phyloP scores from a whole-genome alignment of 1,140 invertebrate species.

The Planococcus citri region DNA sequence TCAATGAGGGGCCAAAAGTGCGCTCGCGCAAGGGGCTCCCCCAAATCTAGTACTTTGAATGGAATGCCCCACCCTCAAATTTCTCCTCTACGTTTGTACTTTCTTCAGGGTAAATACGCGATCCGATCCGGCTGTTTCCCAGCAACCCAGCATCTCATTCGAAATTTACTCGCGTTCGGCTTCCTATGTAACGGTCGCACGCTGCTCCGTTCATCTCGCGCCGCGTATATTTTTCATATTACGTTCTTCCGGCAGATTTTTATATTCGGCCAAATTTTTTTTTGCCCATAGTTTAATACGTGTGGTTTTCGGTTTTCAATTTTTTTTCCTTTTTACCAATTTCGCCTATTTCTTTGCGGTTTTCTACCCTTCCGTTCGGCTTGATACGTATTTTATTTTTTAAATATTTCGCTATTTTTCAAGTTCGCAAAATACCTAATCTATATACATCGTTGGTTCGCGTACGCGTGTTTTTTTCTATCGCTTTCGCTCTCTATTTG shows the following conservation, averaged over 20 bases:
- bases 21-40: not conserved
- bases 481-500: no score
- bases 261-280: not conserved
- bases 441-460: no score
- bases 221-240: not conserved
- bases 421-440: no score
- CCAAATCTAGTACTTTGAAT: not conserved
- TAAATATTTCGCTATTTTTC: no score
- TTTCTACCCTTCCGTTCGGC: no score
- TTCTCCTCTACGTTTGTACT: not conserved
- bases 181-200: not conserved
- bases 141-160: slow-evolving; percentile 18
- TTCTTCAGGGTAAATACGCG: not conserved
- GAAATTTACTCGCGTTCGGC: not conserved
- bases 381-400: no score
- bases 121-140: slow-evolving; percentile 16
- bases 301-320: not conserved
- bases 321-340: not conserved
- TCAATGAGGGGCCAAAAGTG: slow-evolving; percentile 19
- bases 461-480: no score
- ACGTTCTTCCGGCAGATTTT: slow-evolving; percentile 1
- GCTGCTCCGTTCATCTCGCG: not conserved
- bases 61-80: slow-evolving; percentile 16
- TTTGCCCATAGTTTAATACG: not conserved
- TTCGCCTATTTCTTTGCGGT: not conserved